Evolutionary conservation across 2,888 invertebrate genomes (phyloP), one percentile per base, ranked within the genome.

Genomic region (Dasysyrphus tricinctus): DNA sequence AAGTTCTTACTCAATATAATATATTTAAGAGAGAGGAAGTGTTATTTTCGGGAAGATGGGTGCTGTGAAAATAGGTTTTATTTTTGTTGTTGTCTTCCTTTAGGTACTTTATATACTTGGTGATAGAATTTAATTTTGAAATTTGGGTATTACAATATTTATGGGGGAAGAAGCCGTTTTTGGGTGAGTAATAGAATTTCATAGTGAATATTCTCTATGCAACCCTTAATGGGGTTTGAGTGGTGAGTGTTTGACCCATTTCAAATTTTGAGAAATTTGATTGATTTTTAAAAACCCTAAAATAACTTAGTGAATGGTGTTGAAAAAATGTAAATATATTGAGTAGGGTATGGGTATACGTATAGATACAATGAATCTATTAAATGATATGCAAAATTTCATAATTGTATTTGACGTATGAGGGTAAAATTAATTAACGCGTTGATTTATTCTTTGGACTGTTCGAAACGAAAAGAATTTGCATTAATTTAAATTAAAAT

Each of bases 121-220:
- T 73, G 77, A 80, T 77, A 73, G 81, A 85, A 85, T 85, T 85
- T 77, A 80, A 85, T 85, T 85, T 85, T 70, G 56, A 74, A 81
- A 73, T 80, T 77, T 81, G 56, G 77, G 39, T 47, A 63, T 79
- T 83, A 69, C 67, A 82, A 79, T 79, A 75, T 74, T 79, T 78
- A 74, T 78, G 73, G 73, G 51, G 11, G 0, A 7, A 39, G 42
- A 24, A 61, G 47, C 39, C 65, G 29, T 34, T 74, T 47, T 42
- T 2, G 7, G 49, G 16, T 34, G 12, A 51, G 34, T 19, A 69
- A 69, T 37, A 67, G 37, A 49, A 67, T 51, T 51, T 51, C 11
- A 24, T 69, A 65, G 51, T 69, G 51, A 51, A 65, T 32, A 24
- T 32, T 3, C 32, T 65, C 34, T 34, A 19, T 37, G 59, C 59